A percentile compares a stretch with the other conserved stretches of the same genome.
phyloP scores from a whole-genome alignment of 1,140 invertebrate genomes.

The Drosophila prosaltans region DNA sequence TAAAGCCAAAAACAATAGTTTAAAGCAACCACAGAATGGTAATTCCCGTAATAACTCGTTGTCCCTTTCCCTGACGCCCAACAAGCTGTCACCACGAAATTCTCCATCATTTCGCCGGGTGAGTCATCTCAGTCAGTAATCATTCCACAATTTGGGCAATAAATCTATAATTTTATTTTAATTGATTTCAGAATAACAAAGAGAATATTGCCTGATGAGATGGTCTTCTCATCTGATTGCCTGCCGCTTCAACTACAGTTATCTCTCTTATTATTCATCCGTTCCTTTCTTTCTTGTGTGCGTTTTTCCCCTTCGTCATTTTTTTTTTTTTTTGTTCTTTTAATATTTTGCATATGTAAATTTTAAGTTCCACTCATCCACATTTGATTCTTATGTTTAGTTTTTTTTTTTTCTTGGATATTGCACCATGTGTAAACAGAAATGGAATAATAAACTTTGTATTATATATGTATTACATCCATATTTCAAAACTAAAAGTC shows the following conservation, averaged over 20 bases:
- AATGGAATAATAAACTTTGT: conserved; percentile 6
- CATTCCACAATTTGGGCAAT: conserved; percentile 10
- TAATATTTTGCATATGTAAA: neutral
- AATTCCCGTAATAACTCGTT: conserved; percentile 45
- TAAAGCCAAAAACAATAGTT: conserved; percentile 37
- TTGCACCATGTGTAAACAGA: neutral
- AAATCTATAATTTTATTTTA: conserved; percentile 4
- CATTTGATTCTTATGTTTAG: neutral
- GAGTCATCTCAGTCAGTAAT: conserved; percentile 25
- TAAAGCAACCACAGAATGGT: conserved; percentile 38
- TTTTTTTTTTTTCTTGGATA: too few relatives aligned
- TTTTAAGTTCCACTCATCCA: neutral
- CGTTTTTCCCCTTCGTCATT: neutral
- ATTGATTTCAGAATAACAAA: conserved; percentile 68
- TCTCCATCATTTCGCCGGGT: conserved; percentile 61
- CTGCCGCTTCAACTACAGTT: neutral
- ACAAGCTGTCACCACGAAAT: conserved; percentile 47
- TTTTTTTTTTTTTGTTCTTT: neutral
- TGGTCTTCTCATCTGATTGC: neutral
- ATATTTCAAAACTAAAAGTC: neutral
- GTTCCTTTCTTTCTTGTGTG: neutral
- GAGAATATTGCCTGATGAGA: conserved; percentile 63
- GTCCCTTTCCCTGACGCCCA: conserved; percentile 59
- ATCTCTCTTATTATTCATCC: conserved; percentile 11
- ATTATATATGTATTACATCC: neutral